Percentiles rank a stretch among this genome's conserved stretches.
These are phyloP conservation scores for Cheilosia urbana DNA, from an alignment of 2,888 invertebrate species.

Conservation along the genomic window DNA sequence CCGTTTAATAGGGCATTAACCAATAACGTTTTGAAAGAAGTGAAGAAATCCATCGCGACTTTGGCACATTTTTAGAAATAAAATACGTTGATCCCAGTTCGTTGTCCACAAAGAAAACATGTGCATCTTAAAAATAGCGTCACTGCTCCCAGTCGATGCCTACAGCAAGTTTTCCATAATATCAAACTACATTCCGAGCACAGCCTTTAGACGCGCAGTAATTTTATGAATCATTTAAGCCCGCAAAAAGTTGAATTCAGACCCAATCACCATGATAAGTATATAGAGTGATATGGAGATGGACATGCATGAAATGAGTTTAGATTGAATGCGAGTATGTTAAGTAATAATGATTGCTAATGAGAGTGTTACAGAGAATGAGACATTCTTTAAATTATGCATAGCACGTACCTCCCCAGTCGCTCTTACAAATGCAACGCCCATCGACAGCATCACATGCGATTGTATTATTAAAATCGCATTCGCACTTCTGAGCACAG, in stretches of 20 bases:
- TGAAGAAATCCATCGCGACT: too few relatives aligned
- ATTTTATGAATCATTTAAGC: background rate
- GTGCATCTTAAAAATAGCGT: too few relatives aligned
- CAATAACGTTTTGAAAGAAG: too few relatives aligned
- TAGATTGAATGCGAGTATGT: constrained; percentile 31
- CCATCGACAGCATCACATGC: constrained; percentile 94
- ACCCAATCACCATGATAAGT: background rate
- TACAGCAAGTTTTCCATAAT: background rate
- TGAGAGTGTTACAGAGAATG: constrained; percentile 16
- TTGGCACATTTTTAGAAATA: too few relatives aligned
- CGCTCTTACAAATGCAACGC: constrained; percentile 91
- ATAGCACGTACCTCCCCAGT: constrained; percentile 89
- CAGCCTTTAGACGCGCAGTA: background rate
- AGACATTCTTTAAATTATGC: constrained; percentile 10
- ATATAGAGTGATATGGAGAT: background rate
- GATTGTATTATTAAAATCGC: constrained; percentile 88
- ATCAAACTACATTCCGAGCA: background rate
- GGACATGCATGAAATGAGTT: constrained; percentile 5
- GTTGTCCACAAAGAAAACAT: too few relatives aligned
- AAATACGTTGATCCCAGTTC: too few relatives aligned
- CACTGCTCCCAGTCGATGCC: too few relatives aligned
- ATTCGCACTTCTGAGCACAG: constrained; percentile 91
- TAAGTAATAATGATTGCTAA: constrained; percentile 16
- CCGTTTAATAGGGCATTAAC: too few relatives aligned
- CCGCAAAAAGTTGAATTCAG: background rate